Evolutionary conservation across 2,113 vertebrate genomes (phyloP).

Genomic region (Eupsittula cactorum): DNA sequence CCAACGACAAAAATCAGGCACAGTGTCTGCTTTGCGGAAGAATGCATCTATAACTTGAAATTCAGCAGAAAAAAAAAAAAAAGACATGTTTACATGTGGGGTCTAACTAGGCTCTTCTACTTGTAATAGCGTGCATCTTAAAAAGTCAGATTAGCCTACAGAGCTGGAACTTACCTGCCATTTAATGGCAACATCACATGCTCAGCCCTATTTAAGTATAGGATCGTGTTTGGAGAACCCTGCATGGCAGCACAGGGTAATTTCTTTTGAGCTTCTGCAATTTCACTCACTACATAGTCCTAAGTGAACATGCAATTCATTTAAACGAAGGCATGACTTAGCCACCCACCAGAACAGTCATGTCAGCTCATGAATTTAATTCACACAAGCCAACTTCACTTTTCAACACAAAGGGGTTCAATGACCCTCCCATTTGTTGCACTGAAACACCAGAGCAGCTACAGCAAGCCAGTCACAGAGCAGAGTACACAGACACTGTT

Average conservation of each 20-base stretch:
- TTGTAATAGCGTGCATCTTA: not conserved
- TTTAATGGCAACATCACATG: not conserved
- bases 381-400: not conserved
- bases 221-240: not conserved
- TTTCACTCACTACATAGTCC: not conserved
- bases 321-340: not conserved
- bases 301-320: not conserved
- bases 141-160: not conserved
- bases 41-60: not conserved
- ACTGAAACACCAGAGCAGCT: not conserved
- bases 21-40: not conserved
- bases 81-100: fast-evolving
- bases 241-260: not conserved
- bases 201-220: not conserved
- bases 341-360: not conserved
- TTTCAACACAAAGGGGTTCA: not conserved
- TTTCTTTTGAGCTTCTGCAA: not conserved
- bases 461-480: not conserved
- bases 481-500: not conserved
- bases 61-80: not conserved
- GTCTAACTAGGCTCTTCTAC: not conserved
- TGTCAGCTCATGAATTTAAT: not conserved
- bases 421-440: not conserved
- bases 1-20: not conserved
- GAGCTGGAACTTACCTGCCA: not conserved